Evolutionary conservation across 2,797 vertebrate genomes (phyloP).

Genomic region (Crocidura indochinensis): DNA sequence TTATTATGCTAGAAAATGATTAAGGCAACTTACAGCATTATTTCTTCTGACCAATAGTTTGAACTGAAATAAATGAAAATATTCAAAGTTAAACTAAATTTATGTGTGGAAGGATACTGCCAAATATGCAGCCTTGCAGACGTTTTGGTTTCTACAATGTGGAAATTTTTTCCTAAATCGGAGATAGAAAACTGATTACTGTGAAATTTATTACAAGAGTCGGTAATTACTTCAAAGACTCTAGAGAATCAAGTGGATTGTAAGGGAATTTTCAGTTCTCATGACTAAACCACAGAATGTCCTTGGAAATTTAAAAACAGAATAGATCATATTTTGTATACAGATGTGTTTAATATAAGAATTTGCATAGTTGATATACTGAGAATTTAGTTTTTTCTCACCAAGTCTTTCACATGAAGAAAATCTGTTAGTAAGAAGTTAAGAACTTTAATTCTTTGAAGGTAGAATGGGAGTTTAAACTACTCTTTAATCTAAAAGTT

Average conservation of each 20-base stretch:
- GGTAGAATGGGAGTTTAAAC: constrained; percentile 2
- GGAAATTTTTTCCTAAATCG: constrained; percentile 38
- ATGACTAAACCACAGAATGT: constrained; percentile 47
- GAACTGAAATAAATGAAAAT: constrained; percentile 22
- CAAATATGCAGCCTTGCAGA: not conserved
- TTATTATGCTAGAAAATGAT: constrained; percentile 55
- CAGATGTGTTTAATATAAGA: constrained; percentile 1
- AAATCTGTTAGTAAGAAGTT: not conserved
- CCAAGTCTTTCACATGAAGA: constrained; percentile 20
- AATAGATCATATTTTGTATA: constrained; percentile 15
- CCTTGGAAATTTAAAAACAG: constrained; percentile 56
- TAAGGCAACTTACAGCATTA: constrained; percentile 17
- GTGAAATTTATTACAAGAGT: constrained; percentile 76
- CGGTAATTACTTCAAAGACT: constrained; percentile 77
- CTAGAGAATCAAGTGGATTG: constrained; percentile 56
- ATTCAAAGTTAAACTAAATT: constrained; percentile 6
- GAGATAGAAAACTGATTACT: constrained; percentile 54
- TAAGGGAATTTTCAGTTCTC: constrained; percentile 67
- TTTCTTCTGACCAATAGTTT: not conserved
- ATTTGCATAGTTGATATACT: constrained; percentile 40
- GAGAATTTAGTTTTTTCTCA: not conserved
- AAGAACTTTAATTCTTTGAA: not conserved
- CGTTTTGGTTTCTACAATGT: not conserved
- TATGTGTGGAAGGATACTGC: constrained; percentile 24
- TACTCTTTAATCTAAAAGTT: constrained; percentile 23